Evolutionary conservation across 2,888 invertebrate genomes (phyloP).

Genomic region (Plagodis dolabraria): DNA sequence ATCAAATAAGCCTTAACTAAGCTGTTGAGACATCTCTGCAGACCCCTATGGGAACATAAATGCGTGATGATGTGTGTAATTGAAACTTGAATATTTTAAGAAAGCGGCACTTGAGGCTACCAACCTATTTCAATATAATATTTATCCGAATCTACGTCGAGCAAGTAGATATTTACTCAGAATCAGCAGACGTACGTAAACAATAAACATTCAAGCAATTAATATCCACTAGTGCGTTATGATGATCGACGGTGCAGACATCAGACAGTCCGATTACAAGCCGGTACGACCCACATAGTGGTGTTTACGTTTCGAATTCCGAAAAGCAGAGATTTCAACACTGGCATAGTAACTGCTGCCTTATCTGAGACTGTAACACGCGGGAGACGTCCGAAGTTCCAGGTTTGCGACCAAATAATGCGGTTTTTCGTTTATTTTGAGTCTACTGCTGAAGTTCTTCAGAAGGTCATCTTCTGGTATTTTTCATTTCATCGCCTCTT

Average conservation of each 20-base stretch:
- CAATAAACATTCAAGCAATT: conserved; percentile 27
- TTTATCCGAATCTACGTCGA: conserved; percentile 4
- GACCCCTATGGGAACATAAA: too few relatives aligned
- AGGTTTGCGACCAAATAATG: too few relatives aligned
- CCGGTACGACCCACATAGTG: conserved; percentile 63
- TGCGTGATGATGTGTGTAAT: too few relatives aligned
- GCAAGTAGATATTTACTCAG: conserved; percentile 3
- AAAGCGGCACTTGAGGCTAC: not conserved
- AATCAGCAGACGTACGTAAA: conserved; percentile 23
- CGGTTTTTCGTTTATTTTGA: too few relatives aligned
- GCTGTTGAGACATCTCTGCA: too few relatives aligned
- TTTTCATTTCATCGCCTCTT: too few relatives aligned
- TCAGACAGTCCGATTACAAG: conserved; percentile 40
- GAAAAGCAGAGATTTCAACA: conserved; percentile 59
- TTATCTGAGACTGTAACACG: too few relatives aligned
- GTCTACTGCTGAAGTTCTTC: too few relatives aligned
- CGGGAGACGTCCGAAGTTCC: too few relatives aligned
- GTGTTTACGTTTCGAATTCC: conserved; percentile 69
- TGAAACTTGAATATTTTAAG: not conserved
- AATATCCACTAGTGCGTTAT: conserved; percentile 44
- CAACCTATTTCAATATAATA: not conserved
- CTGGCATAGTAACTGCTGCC: conserved; percentile 1
- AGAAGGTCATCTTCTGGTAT: too few relatives aligned
- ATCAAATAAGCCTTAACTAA: too few relatives aligned
- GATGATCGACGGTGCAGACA: conserved; percentile 52